Conservation (phyloP, 2,888 invertebrate genomes). For the Rhagonycha lutea region DNA sequence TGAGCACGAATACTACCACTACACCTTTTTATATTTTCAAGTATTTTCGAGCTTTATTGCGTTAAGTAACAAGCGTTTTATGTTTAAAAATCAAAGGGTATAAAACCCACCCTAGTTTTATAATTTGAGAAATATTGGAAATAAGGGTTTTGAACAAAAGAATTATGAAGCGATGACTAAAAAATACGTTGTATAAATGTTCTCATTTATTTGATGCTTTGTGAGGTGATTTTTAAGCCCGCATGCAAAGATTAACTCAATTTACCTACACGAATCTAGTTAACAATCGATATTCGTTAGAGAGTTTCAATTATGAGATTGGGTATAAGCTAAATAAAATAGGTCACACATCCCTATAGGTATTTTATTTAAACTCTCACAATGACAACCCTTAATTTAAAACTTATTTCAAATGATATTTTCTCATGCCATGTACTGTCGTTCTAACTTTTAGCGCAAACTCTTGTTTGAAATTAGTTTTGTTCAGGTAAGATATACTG, state of each 20-base stretch:
- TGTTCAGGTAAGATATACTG: slow-evolving; percentile 32
- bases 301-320: slow-evolving; percentile 36
- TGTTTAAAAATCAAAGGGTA: slow-evolving; percentile 7
- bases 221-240: slow-evolving; percentile 18
- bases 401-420: slow-evolving; percentile 54
- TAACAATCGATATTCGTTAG: slow-evolving; percentile 37
- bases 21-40: slow-evolving; percentile 27
- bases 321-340: slow-evolving; percentile 39
- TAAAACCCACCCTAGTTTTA: slow-evolving; percentile 14
- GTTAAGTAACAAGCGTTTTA: slow-evolving; percentile 17
- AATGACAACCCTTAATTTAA: slow-evolving; percentile 56
- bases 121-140: slow-evolving; percentile 26
- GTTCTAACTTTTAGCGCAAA: slow-evolving; percentile 39
- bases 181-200: slow-evolving; percentile 21
- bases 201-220: slow-evolving; percentile 15
- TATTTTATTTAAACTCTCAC: slow-evolving; percentile 44
- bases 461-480: slow-evolving; percentile 32
- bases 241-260: slow-evolving; percentile 38
- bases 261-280: slow-evolving; percentile 35
- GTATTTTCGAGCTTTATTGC: slow-evolving; percentile 23
- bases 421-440: slow-evolving; percentile 49
- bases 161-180: slow-evolving; percentile 12
- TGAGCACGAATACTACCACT: slow-evolving; percentile 31
- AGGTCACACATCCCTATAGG: slow-evolving; percentile 47
- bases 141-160: slow-evolving; percentile 25